A percentile compares a stretch with the other conserved stretches of the same genome.
These are phyloP conservation scores for Xiphydria camelus DNA, from an alignment of 2,888 invertebrate genomes.

Conservation along the genomic window DNA sequence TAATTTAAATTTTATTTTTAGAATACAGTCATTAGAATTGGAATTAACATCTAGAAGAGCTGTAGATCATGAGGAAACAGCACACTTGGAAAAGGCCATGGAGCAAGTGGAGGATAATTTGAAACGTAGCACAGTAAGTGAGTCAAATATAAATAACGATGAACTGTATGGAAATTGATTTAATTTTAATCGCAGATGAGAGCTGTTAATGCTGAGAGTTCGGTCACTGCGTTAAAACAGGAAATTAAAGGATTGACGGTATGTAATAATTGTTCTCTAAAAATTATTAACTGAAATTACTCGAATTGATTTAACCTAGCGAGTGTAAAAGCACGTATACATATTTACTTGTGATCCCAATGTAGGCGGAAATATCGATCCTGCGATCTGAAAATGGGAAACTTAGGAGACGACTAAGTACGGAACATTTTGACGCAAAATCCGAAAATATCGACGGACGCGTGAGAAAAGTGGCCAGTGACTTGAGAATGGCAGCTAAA, in stretches of 20 bases:
- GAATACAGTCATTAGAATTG: conserved; percentile 61
- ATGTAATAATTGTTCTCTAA: conserved; percentile 39
- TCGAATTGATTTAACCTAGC: not conserved
- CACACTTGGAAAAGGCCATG: conserved; percentile 62
- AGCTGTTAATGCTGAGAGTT: conserved; percentile 66
- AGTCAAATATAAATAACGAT: conserved; percentile 1
- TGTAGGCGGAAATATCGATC: conserved; percentile 60
- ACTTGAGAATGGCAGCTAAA: conserved; percentile 66
- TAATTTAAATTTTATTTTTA: conserved; percentile 28
- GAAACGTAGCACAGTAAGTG: conserved; percentile 63
- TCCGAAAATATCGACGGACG: conserved; percentile 47
- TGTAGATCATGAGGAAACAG: conserved; percentile 62
- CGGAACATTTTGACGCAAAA: conserved; percentile 52
- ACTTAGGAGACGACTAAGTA: conserved; percentile 59
- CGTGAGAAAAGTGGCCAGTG: conserved; percentile 63
- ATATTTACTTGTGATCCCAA: not conserved
- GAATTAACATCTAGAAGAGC: conserved; percentile 61
- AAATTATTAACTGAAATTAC: too few species aligned
- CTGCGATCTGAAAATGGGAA: conserved; percentile 62
- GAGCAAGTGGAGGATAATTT: conserved; percentile 65
- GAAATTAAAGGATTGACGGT: conserved; percentile 74
- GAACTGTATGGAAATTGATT: too few species aligned
- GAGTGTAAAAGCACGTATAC: not conserved
- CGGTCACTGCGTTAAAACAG: conserved; percentile 67
- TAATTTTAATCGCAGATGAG: conserved; percentile 60